Evolutionary conservation across 2,113 vertebrate species (phyloP).

Genomic region (Lampris megalopsis): DNA sequence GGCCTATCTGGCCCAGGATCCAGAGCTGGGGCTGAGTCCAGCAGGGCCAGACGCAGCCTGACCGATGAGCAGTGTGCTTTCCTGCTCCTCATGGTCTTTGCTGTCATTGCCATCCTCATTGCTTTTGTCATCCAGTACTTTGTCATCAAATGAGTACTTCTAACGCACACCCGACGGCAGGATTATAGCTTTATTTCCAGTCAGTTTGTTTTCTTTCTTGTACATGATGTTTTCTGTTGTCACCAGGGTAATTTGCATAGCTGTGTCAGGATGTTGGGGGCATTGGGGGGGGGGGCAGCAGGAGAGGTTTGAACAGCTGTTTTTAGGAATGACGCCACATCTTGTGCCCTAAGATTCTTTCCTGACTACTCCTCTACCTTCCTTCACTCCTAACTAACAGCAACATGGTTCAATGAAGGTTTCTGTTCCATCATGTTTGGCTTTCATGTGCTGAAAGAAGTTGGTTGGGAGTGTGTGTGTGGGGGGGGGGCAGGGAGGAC

Average conservation of each 20-base stretch:
- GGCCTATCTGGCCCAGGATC: constrained; percentile 71
- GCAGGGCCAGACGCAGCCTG: constrained; percentile 84
- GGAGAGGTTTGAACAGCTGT: constrained; percentile 13
- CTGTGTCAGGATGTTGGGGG: constrained; percentile 15
- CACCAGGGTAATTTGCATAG: constrained; percentile 49
- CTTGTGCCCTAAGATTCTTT: constrained; percentile 39
- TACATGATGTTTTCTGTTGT: constrained; percentile 46
- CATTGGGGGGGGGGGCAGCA: constrained; percentile 9
- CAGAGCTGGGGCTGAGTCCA: constrained; percentile 81
- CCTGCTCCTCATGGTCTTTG: constrained; percentile 94
- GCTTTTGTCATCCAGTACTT: constrained; percentile 99
- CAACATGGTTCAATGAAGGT: constrained; percentile 40
- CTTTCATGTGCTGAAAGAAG: constrained; percentile 46
- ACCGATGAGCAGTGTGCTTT: constrained; percentile 96
- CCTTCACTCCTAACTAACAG: not conserved
- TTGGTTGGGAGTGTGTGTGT: constrained; percentile 19
- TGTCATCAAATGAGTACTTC: constrained; percentile 92
- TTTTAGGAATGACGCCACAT: constrained; percentile 30
- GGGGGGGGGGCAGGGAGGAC: not conserved
- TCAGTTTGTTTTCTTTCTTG: constrained; percentile 66
- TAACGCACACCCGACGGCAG: constrained; percentile 48
- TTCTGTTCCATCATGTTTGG: constrained; percentile 42
- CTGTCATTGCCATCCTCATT: constrained; percentile 94
- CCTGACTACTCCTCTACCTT: constrained; percentile 47
- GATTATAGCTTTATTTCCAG: constrained; percentile 74